These are phyloP conservation scores for Sceloporus tristichus DNA, from an alignment of 2,113 vertebrate genomes.

Conservation along the genomic window DNA sequence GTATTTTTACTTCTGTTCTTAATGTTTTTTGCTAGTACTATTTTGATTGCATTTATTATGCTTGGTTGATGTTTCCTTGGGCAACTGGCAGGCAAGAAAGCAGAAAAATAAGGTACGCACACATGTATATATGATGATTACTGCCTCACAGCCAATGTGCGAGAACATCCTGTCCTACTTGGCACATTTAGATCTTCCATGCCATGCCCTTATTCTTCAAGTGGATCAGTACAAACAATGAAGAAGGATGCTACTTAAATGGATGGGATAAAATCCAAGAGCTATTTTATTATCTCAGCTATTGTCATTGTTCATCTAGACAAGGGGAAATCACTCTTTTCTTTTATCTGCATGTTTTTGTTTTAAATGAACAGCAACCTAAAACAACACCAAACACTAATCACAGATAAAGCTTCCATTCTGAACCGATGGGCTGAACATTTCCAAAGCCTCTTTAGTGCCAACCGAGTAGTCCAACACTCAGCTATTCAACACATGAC, in stretches of 20 bases:
- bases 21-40: not conserved
- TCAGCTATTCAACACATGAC: too few relatives aligned
- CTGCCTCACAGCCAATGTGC: not conserved
- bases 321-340: slow-evolving; percentile 8
- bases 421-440: too few relatives aligned
- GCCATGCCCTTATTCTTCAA: not conserved
- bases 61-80: not conserved
- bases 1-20: not conserved
- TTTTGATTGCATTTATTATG: not conserved
- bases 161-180: not conserved
- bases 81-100: not conserved
- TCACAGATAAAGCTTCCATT: too few relatives aligned
- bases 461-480: too few relatives aligned
- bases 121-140: not conserved
- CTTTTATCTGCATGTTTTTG: not conserved
- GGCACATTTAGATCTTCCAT: not conserved
- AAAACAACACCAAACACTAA: not conserved
- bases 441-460: too few relatives aligned
- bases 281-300: slow-evolving; percentile 2
- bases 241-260: not conserved
- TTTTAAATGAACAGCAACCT: not conserved
- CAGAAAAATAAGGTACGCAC: not conserved
- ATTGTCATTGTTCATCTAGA: slow-evolving; percentile 15
- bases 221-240: not conserved
- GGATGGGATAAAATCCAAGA: not conserved